A percentile compares a stretch with the other conserved stretches of the same genome.
phyloP scores from a whole-genome alignment of 2,797 vertebrate species.

The Clarias pachynema region DNA sequence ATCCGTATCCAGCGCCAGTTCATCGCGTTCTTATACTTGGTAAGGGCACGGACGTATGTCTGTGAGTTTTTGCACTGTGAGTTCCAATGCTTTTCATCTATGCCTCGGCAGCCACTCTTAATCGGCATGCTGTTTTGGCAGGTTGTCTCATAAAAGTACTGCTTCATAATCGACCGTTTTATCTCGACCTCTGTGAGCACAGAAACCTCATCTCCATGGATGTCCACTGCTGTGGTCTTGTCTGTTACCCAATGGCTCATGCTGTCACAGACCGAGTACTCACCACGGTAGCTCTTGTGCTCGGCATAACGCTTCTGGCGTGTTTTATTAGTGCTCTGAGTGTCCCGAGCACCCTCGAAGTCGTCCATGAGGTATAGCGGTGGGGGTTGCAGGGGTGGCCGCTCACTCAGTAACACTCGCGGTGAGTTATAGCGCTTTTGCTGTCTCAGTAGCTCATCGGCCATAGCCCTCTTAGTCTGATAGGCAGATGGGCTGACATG shows the following conservation, averaged over 20 bases:
- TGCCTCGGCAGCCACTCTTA: slow-evolving; percentile 91
- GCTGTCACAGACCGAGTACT: slow-evolving; percentile 96
- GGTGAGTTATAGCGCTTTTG: slow-evolving; percentile 92
- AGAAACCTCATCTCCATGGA: slow-evolving; percentile 81
- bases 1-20: slow-evolving; percentile 98
- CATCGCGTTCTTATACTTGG: slow-evolving; percentile 79
- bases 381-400: slow-evolving; percentile 86
- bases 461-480: slow-evolving; percentile 77
- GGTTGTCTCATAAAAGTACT: slow-evolving; percentile 95
- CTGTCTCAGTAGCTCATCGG: slow-evolving; percentile 84
- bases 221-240: slow-evolving; percentile 89
- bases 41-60: slow-evolving; percentile 91
- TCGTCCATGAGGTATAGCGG: slow-evolving; percentile 90
- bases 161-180: slow-evolving; percentile 82
- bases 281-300: slow-evolving; percentile 90
- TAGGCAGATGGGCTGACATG: slow-evolving; percentile 69
- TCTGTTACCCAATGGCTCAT: slow-evolving; percentile 92
- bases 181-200: slow-evolving; percentile 85
- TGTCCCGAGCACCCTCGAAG: slow-evolving; percentile 74
- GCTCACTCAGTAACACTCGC: slow-evolving; percentile 89
- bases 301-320: slow-evolving; percentile 86
- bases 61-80: slow-evolving; percentile 97
- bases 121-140: slow-evolving; percentile 83
- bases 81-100: slow-evolving; percentile 98
- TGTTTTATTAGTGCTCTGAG: slow-evolving; percentile 78